A percentile compares a stretch with the other conserved stretches of the same genome.
Evolutionary conservation across 2,797 vertebrate species (phyloP).

Genomic region (Erithacus rubecula): DNA sequence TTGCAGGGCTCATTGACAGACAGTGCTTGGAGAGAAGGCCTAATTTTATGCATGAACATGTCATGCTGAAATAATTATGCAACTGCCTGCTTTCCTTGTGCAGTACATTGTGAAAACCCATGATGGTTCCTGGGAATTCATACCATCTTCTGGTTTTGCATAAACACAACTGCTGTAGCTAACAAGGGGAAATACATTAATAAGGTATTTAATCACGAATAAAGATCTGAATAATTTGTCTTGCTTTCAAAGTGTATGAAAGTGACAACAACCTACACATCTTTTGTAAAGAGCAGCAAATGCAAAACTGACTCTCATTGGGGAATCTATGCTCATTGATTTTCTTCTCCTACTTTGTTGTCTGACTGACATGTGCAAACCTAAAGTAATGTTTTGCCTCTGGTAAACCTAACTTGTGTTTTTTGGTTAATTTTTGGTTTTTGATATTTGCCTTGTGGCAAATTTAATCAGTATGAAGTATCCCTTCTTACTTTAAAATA

Average conservation of each 20-base stretch:
- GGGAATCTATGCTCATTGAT: background rate
- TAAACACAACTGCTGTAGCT: background rate
- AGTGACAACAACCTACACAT: background rate
- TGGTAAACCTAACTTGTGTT: background rate
- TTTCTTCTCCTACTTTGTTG: background rate
- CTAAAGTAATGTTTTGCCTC: background rate
- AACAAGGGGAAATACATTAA: background rate
- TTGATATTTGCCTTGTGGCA: background rate
- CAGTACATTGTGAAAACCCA: background rate
- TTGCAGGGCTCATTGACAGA: constrained; percentile 66
- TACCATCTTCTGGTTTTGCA: background rate
- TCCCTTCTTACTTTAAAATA: background rate
- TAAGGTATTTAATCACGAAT: background rate
- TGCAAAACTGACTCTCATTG: background rate
- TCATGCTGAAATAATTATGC: constrained; percentile 68
- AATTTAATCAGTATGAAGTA: background rate
- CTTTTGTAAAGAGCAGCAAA: background rate
- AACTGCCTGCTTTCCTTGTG: constrained; percentile 56
- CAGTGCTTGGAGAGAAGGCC: constrained; percentile 62
- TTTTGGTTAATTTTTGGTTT: background rate
- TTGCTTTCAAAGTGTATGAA: background rate
- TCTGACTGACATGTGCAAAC: background rate
- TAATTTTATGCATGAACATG: constrained; percentile 68
- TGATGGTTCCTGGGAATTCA: background rate
- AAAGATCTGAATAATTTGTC: background rate